Evolutionary conservation across 2,888 invertebrate genomes (phyloP), one percentile per base, ranked within the genome.

Genomic region (Ferdinandea cuprea): DNA sequence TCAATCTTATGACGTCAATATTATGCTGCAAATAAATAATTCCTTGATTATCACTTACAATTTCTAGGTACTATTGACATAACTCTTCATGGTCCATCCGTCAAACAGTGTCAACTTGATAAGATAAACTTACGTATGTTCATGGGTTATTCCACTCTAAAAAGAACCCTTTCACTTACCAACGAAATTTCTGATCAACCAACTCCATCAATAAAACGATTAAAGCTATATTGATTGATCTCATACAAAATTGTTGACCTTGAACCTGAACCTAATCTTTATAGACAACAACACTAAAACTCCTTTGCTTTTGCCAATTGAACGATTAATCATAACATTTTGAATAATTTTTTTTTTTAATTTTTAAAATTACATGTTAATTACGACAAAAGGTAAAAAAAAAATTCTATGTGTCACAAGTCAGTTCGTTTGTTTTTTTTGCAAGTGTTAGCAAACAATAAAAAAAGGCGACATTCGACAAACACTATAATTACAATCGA

Each of bases 211-310:
- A 42, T 54, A 21, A 54, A 54, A 9, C 3, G n/a, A 30, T 40
- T 48, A 15, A 5, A 52, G 30, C 17, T 7, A 19, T 1, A 15
- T 25, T 56, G 37, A 73, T 73, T 61, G 54, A 73, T 73, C 54
- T 30, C 15, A 54, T 44, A 52, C 61, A 58, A 25, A 21, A 19
- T 19, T 5, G 7, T n/a, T 6, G 8, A 32, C 30, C 30, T 4
- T 21, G 15, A 58, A 32, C 35, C 46, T 66, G 56, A 58, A 46
- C 58, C n/a, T 15, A 21, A 54, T 21, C 28, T 46, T 46, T 30
- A 15, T 15, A 32, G 46, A 46, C 6, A 46, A 17, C 11, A 35
- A 56, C 2, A 25, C 19, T 19, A 1, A 21, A 28, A 37, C 48
- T 25, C 13, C 30, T 48, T 46, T 50, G 25, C 37, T 32, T 25